These are phyloP conservation scores for Encarsia formosa DNA, from an alignment of 2,888 invertebrate genomes.

Conservation along the genomic window DNA sequence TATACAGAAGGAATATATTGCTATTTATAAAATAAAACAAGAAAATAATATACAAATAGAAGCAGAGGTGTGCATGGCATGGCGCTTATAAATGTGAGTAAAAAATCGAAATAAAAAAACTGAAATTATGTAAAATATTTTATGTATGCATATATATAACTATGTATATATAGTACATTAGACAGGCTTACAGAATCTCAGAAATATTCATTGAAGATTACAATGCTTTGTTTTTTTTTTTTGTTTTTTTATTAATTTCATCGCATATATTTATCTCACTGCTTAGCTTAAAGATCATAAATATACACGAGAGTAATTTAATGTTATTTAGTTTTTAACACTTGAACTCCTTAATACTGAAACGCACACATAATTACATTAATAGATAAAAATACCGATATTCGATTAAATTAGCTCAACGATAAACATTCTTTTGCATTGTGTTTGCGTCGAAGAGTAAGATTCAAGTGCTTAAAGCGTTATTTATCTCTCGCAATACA, in stretches of 20 bases:
- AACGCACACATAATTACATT: conserved; percentile 14
- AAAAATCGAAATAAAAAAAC: conserved; percentile 33
- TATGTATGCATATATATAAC: conserved; percentile 40
- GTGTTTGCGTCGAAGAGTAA: conserved; percentile 7
- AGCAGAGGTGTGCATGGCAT: conserved; percentile 10
- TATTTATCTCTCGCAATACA: conserved; percentile 10
- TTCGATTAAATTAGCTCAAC: conserved; percentile 19
- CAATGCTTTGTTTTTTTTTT: conserved; percentile 20
- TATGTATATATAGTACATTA: conserved; percentile 40
- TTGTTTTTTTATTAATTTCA: conserved; percentile 1
- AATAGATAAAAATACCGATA: conserved; percentile 9
- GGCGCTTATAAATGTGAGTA: conserved; percentile 5
- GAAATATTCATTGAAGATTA: conserved; percentile 16
- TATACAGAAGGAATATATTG: too few species aligned
- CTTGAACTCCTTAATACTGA: conserved; percentile 24
- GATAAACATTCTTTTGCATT: conserved; percentile 12
- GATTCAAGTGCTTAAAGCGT: conserved; percentile 16
- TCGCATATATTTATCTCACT: background rate
- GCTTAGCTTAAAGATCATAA: background rate
- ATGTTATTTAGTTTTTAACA: conserved; percentile 11
- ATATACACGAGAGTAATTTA: conserved; percentile 6
- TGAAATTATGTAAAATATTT: conserved; percentile 45
- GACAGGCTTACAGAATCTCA: conserved; percentile 33
- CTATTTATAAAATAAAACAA: too few species aligned
- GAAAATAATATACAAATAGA: background rate